Evolutionary conservation across 2,797 vertebrate species (phyloP), one percentile per base, ranked within the genome.

Genomic region (Syngnathus rostellatus): DNA sequence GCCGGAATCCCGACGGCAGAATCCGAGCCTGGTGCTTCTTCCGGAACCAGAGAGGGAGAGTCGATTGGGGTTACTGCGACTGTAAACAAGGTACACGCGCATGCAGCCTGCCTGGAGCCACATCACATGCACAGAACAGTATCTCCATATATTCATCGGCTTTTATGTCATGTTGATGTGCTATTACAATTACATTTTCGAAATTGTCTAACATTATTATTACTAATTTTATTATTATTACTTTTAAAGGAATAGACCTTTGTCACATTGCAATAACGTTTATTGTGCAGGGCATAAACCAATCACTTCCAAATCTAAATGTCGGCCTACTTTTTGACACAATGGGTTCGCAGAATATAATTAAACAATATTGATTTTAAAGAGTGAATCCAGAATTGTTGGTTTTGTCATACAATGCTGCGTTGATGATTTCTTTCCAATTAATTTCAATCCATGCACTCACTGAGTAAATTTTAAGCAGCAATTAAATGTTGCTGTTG

Each of bases 11-110:
- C 8, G 93, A 93, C 80, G 87, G 90, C 67, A 82, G 91, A 68
- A 90, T 91, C 73, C 81, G 90, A 77, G 91, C 93, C 53, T 94
- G 94, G 92, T 95, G 95, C 81, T 94, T 92, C 77, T 90, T 91
- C 60, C 77, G 71, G 46, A 89, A 79, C 85, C 81, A 70, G 62
- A 85, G 72, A 50, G 90, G 90, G 71, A 87, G 87, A 69, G 85
- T 89, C 66, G 93, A 95, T 87, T 93, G 93, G 92, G 93, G 89
- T 2, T 92, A 92, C 81, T 93, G 93, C 71, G 91, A 88, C 87
- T 94, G 94, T 86, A 88, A 91, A 82, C 92, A 87, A 89, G 95
- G 95, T 95, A 91, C 85, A 78, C 72, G 77, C 17, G 2, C 23
- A 25, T 25, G 16, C 31, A 58, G 38, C 58, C n/a, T 38, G 38